phyloP scores from a whole-genome alignment of 1,140 invertebrate species.

The Pararge aegeria region DNA sequence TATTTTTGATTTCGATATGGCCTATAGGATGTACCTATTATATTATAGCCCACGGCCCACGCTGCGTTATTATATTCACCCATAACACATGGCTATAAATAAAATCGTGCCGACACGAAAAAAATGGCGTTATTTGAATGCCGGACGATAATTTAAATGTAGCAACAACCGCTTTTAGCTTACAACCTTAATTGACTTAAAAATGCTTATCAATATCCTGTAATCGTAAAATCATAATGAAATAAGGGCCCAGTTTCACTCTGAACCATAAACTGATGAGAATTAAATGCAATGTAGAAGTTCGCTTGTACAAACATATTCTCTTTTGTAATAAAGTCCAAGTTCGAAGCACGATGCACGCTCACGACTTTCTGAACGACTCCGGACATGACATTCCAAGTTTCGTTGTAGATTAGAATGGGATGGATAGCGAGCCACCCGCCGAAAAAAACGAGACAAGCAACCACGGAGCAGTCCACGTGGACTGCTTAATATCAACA shows the following conservation, averaged over 20 bases:
- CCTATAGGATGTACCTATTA: constrained; percentile 33
- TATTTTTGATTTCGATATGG: constrained; percentile 43
- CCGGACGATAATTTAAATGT: constrained; percentile 79
- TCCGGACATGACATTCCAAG: constrained; percentile 79
- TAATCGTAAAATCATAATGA: constrained; percentile 41
- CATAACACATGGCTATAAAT: constrained; percentile 71
- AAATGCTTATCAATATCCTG: constrained; percentile 75
- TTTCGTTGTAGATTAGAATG: constrained; percentile 79
- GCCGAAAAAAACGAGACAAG: constrained; percentile 75
- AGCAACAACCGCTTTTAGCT: constrained; percentile 79
- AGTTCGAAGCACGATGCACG: constrained; percentile 78
- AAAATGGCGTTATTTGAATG: constrained; percentile 78
- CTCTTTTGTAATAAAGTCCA: constrained; percentile 47
- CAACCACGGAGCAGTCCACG: constrained; percentile 71
- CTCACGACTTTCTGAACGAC: constrained; percentile 80
- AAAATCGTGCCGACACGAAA: constrained; percentile 77
- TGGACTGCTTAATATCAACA: constrained; percentile 79
- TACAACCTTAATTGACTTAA: constrained; percentile 80
- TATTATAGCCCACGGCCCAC: constrained; percentile 64
- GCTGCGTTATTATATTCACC: constrained; percentile 56
- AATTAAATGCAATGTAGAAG: constrained; percentile 43
- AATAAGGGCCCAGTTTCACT: constrained; percentile 28
- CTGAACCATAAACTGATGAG: constrained; percentile 37
- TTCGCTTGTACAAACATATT: constrained; percentile 38
- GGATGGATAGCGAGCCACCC: constrained; percentile 67